Evolutionary conservation across 2,797 vertebrate species (phyloP).

Genomic region (Antrozous pallidus): DNA sequence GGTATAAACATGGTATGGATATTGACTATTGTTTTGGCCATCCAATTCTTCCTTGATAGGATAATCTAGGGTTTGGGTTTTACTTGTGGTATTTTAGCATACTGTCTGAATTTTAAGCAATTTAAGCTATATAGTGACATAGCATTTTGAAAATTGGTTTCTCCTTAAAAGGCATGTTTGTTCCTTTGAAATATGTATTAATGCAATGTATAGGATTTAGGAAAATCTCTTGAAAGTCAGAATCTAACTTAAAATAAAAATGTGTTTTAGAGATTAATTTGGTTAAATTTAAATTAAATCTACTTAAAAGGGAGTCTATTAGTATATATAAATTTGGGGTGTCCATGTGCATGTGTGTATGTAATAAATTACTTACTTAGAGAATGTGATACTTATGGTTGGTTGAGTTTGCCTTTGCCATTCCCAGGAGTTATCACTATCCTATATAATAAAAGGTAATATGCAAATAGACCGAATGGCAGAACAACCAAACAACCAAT

Average conservation of each 20-base stretch:
- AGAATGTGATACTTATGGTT: not conserved
- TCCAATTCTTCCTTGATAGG: conserved; percentile 60
- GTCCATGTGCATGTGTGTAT: not conserved
- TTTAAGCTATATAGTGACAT: conserved; percentile 46
- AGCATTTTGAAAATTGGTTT: conserved; percentile 30
- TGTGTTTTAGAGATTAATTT: not conserved
- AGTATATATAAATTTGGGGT: not conserved
- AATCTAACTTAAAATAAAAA: not conserved
- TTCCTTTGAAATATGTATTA: conserved; percentile 41
- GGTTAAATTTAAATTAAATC: not conserved
- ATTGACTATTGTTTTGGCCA: conserved; percentile 51
- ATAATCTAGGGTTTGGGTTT: conserved; percentile 56
- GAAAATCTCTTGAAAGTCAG: not conserved
- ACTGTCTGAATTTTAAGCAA: conserved; percentile 45
- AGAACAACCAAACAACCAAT: no score
- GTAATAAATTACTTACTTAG: not conserved
- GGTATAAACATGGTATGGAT: conserved; percentile 29
- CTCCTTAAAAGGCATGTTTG: conserved; percentile 39
- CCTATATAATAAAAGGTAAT: not conserved
- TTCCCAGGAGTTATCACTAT: not conserved
- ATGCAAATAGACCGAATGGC: no score
- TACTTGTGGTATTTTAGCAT: conserved; percentile 48
- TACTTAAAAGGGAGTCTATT: not conserved
- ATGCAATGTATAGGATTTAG: not conserved
- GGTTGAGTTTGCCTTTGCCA: not conserved